phyloP scores from a whole-genome alignment of 1,140 invertebrate species.

The Ridgeia piscesae region DNA sequence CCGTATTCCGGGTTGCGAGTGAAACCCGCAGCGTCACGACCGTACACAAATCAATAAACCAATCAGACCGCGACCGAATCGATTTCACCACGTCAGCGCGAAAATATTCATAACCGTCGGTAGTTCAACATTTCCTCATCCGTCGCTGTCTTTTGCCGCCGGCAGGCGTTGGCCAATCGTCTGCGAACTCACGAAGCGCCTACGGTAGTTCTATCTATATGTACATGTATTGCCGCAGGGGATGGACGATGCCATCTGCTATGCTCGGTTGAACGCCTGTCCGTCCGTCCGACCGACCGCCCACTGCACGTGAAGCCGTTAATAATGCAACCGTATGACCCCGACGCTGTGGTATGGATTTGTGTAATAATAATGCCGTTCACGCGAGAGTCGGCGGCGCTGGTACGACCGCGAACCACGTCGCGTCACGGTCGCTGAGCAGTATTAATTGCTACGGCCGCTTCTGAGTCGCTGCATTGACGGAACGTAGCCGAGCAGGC shows the following conservation, averaged over 20 bases:
- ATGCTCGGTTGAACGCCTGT: no score
- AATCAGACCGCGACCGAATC: background rate
- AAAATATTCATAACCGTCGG: background rate
- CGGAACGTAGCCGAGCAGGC: background rate
- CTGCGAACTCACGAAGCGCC: background rate
- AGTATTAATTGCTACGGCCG: background rate
- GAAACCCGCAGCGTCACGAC: background rate
- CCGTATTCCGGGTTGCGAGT: background rate
- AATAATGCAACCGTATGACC: background rate
- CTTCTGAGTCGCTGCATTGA: background rate
- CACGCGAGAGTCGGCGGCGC: no score
- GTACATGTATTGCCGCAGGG: no score
- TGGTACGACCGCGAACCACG: background rate
- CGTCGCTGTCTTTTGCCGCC: background rate
- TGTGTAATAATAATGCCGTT: background rate
- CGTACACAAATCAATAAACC: background rate
- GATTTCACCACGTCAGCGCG: background rate
- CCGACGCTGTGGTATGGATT: background rate
- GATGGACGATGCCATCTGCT: no score
- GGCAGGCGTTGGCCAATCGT: background rate
- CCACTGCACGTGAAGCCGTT: background rate
- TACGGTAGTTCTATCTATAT: no score
- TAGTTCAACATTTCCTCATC: background rate
- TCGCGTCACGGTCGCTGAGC: background rate
- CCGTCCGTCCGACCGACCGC: no score